Evolutionary conservation across 2,888 invertebrate genomes (phyloP).

Genomic region (Sinodicranocentrus sp.): DNA sequence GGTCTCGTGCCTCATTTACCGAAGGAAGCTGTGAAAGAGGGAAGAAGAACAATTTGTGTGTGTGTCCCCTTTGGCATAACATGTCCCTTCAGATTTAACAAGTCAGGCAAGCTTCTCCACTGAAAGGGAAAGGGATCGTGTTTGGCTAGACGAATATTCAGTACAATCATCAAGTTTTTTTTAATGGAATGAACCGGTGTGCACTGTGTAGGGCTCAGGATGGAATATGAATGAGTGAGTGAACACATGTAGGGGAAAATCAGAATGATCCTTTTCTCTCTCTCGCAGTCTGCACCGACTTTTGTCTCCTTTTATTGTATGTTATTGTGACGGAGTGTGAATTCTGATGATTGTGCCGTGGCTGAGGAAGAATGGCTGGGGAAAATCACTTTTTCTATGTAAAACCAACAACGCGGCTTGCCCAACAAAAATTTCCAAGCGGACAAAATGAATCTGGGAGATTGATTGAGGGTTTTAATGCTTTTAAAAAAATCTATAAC

Average conservation of each 20-base stretch:
- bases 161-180: neutral
- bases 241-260: constrained; percentile 13
- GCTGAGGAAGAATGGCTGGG: neutral
- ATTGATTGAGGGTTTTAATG: constrained; percentile 54
- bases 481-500: neutral
- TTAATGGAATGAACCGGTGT: constrained; percentile 34
- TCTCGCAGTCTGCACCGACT: constrained; percentile 16
- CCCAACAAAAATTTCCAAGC: neutral
- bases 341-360: constrained; percentile 25
- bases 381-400: neutral
- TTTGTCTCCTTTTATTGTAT: constrained; percentile 45
- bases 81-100: constrained; percentile 58
- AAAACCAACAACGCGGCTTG: neutral
- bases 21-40: neutral
- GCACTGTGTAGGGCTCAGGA: constrained; percentile 6
- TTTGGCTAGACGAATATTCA: constrained; percentile 27
- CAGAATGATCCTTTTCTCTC: neutral
- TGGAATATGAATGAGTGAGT: neutral
- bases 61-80: constrained; percentile 64
- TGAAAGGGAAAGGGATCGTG: neutral
- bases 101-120: constrained; percentile 21
- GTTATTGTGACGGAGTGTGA: constrained; percentile 55
- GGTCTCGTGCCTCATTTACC: constrained; percentile 4
- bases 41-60: constrained; percentile 2
- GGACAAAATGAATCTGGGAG: constrained; percentile 37